Evolutionary conservation across 2,888 invertebrate species (phyloP), one percentile per base, ranked within the genome.

Genomic region (Proisotoma minuta): DNA sequence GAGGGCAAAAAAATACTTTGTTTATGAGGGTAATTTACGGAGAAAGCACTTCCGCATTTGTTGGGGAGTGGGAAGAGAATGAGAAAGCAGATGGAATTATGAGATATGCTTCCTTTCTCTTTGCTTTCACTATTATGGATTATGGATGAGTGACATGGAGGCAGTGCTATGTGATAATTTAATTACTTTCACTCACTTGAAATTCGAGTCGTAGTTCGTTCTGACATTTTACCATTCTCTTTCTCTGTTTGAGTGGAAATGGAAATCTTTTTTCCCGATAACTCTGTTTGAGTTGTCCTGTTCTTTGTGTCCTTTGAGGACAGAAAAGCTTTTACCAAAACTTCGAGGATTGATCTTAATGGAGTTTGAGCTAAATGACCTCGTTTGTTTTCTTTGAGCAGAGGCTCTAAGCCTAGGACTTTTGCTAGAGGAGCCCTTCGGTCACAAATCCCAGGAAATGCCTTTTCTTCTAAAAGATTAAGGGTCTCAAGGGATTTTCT

Each of bases 301-400:
- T 34, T 15, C 8, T 10, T 10, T 10, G 8, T 34, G 34, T 34
- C 20, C 15, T 18, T 28, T 28, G 15, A 10, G n/a, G 2, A 15
- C 12, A 54, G 18, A 23, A 34, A 54, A 2, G 53, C 29, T 26
- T 54, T 54, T 18, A 54, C 53, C 22, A 54, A 18, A 3, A 54
- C 29, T 34, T 54, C 53, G 1, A 54, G 39, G 4, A 54, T 54
- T 12, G 34, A 54, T 10, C 39, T 15, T 3, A 54, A 28, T 28
- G 52, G 27, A n/a, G 4, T 27, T 10, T 28, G 34, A 10, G 8
- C 34, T 8, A 15, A 15, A 43, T 43, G 10, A 43, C 43, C 20
- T 15, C 12, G 8, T 29, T 54, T 54, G n/a, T 54, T 54, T 22
- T 54, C 29, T 4, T 20, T n/a, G 2, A 54, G 18, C 2, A 34